Evolutionary conservation across 2,888 invertebrate species (phyloP).

Genomic region (Mechanitis messenoides): DNA sequence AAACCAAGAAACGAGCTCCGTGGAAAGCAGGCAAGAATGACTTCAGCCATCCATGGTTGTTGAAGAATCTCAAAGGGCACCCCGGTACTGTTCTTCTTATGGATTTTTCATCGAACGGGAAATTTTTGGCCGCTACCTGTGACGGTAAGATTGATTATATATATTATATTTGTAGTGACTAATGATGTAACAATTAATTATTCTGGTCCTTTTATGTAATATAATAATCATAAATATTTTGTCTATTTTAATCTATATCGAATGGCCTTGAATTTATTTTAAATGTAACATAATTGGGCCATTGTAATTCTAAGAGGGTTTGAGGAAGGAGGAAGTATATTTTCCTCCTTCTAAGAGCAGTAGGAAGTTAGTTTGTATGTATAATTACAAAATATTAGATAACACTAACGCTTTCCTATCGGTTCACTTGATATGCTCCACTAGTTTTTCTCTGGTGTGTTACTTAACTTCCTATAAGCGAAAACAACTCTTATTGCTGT

Average conservation of each 20-base stretch:
- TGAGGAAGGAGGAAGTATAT: conserved; percentile 4
- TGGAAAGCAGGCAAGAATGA: conserved; percentile 68
- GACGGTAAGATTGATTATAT: conserved; percentile 80
- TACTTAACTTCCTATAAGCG: conserved; percentile 19
- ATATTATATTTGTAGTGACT: conserved; percentile 4
- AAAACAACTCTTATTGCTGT: conserved; percentile 13
- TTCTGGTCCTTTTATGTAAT: neutral
- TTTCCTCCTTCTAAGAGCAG: neutral
- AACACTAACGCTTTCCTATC: conserved; percentile 21
- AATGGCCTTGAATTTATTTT: too few species aligned
- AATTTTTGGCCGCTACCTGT: conserved; percentile 88
- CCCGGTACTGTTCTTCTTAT: conserved; percentile 84
- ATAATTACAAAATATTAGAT: conserved; percentile 22
- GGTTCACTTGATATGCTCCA: conserved; percentile 25
- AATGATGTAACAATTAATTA: neutral
- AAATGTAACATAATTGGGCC: neutral
- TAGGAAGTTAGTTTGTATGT: conserved; percentile 21
- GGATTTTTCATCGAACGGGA: conserved; percentile 90
- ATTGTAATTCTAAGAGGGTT: conserved; percentile 10
- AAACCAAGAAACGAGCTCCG: conserved; percentile 71
- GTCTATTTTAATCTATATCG: too few species aligned
- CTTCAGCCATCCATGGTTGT: conserved; percentile 85
- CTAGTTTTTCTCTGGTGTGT: conserved; percentile 25
- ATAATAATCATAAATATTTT: too few species aligned
- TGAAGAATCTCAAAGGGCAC: conserved; percentile 89